Conservation (phyloP, 53 echinoderm and acorn worm genomes). For the Stichopus horrens region DNA sequence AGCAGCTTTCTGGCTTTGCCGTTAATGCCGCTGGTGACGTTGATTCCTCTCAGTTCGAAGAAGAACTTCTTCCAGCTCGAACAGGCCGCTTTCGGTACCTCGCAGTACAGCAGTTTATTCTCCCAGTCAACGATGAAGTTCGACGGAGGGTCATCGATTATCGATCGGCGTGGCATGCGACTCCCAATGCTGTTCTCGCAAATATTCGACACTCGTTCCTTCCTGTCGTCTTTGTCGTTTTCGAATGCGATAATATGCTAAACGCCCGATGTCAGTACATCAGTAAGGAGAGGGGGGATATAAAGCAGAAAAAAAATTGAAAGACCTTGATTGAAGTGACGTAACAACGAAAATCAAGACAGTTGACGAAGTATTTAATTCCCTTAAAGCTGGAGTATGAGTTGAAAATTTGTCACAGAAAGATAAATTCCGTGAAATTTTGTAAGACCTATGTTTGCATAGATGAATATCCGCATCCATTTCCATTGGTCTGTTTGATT, state of each 20-base stretch:
- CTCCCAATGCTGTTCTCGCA: constrained; percentile 11
- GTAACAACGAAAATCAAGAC: too few species aligned
- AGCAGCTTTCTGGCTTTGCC: not conserved
- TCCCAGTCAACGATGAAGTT: constrained; percentile 21
- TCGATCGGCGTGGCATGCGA: not conserved
- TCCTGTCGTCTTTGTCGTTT: not conserved
- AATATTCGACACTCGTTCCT: not conserved
- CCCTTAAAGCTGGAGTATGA: too few species aligned
- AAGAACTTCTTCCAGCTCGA: constrained; percentile 36
- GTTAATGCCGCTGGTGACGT: not conserved
- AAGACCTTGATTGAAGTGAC: too few species aligned
- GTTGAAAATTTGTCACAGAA: too few species aligned
- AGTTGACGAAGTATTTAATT: too few species aligned
- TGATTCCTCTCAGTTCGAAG: constrained; percentile 26
- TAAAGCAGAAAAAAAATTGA: too few species aligned
- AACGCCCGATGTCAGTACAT: too few species aligned
- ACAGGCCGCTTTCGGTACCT: constrained; percentile 26
- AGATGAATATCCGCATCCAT: too few species aligned
- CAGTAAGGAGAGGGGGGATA: too few species aligned
- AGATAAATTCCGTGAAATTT: too few species aligned
- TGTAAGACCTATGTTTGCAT: too few species aligned
- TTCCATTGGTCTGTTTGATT: too few species aligned
- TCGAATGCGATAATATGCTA: not conserved
- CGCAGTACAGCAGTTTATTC: constrained; percentile 25
- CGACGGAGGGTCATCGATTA: constrained; percentile 12